Percentiles rank a stretch among this genome's conserved stretches.
Conservation (phyloP, 2,888 invertebrate genomes). For the Drosophila paranaensis region DNA sequence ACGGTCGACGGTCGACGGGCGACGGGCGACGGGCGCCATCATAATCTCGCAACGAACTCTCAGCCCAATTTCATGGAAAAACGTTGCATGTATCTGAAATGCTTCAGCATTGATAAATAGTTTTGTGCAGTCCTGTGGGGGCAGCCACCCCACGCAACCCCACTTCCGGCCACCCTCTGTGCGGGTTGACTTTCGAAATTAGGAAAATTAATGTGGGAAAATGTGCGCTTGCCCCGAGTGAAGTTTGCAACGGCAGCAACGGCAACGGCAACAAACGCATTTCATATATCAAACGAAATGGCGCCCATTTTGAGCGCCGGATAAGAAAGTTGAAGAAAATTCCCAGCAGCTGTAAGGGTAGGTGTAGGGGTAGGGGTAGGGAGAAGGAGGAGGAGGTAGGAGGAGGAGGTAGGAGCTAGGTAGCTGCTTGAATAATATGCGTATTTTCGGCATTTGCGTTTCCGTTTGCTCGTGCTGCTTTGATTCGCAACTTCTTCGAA, state of each 20-base stretch:
- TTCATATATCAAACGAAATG: conserved; percentile 63
- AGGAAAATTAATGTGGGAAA: conserved; percentile 81
- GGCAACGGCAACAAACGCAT: conserved; percentile 66
- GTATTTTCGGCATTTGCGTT: conserved; percentile 25
- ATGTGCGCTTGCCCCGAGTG: conserved; percentile 70
- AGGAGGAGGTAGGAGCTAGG: too few species aligned
- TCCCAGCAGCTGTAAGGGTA: not conserved
- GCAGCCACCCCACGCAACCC: not conserved
- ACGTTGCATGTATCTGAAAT: conserved; percentile 77
- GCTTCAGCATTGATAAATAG: conserved; percentile 82
- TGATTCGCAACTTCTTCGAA: not conserved
- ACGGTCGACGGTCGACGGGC: too few species aligned
- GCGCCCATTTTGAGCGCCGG: conserved; percentile 27
- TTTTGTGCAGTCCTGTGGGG: conserved; percentile 70
- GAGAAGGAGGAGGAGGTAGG: not conserved
- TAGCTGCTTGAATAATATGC: conserved; percentile 26
- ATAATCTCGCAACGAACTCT: conserved; percentile 62
- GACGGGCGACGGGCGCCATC: conserved; percentile 34
- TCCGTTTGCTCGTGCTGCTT: conserved; percentile 14
- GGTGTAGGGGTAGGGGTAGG: too few species aligned
- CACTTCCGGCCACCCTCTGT: not conserved
- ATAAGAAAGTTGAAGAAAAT: conserved; percentile 30
- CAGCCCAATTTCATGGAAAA: conserved; percentile 55
- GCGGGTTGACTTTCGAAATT: conserved; percentile 69
- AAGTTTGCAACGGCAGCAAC: conserved; percentile 45